Base-by-base conservation (phyloP, 1,140 invertebrate species). In the Euwallacea fornicatus region DNA sequence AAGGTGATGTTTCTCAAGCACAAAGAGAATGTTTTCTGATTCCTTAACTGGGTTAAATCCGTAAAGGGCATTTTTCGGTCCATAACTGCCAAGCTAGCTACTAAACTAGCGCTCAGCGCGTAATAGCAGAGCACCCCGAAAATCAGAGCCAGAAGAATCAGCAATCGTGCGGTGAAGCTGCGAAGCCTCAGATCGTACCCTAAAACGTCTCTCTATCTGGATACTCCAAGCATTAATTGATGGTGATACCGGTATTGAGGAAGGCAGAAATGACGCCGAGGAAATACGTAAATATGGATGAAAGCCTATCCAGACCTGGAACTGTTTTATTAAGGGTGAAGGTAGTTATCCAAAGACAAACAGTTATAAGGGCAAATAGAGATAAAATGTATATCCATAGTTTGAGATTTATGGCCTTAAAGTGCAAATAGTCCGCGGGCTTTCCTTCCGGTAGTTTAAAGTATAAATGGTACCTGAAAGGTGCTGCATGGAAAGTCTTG, bases 1-100 rank as follows among this genome's bases (percentile, higher is more conserved):
- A 79, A 79, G n/a, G 78, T 78, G 15, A 75, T 75, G 16, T 72
- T 77, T 21, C 79, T 74, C 13, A 80, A 7, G 66, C 79, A 80
- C 13, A 80, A 60, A 16, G 75, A 75, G 59, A 77, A 71, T 21
- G 67, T 75, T 33, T 56, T 66, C 54, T 73, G 74, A 0, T 62
- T 46, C 2, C 46, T 33, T 13, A 80, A 64, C 9, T 79, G 78
- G 9, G 74, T 55, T 2, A 80, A 21, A 7, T 69, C 65, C 42
- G 56, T 66, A 61, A 80, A 76, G 8, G 79, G 78, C 50, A 76
- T 62, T 43, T 62, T 16, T 42, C 72, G 33, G 54, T 76, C 73
- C 16, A 73, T 69, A 56, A 73, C 76, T 6, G 79, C 76, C 10
- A 80, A 66, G 61, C 75, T 63, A 33, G 79, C 73, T 13, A 80